Evolutionary conservation across 1,140 invertebrate species (phyloP), one percentile per base, ranked within the genome.

Genomic region (Venturia canescens): DNA sequence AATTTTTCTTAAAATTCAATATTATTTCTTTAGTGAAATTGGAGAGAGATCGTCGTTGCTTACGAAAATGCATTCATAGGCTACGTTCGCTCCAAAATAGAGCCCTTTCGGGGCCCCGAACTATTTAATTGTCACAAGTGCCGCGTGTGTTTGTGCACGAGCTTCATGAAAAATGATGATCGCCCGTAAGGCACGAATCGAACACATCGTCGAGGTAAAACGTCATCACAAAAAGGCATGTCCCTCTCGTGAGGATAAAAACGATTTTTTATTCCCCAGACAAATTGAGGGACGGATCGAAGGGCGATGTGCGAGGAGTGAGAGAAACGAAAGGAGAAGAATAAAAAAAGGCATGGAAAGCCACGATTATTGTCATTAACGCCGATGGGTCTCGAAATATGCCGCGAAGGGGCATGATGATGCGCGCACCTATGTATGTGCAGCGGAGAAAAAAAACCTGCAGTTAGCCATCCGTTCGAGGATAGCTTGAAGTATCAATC

Each of bases 401-500:
- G 80, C 79, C 23, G 26, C n/a, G n/a, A 57, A 21, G 21, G 79
- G 72, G 81, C 80, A 72, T 76, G 80, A 66, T 66, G 50, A 34
- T 81, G 31, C 78, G 53, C 72, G 13, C 50, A 34, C 26, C 26
- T 63, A 60, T 63, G 15, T 27, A 15, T 63, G 21, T 63, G 9
- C 23, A 63, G n/a, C 3, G 34, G 57, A n/a, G 16, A 53, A 74
- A 44, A 74, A 50, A 53, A 53, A 76, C 27, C 50, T 31, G 50
- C 71, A n/a, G 50, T 60, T 81, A 86, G 80, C 75, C 77, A 80
- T 74, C 77, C 84, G 84, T 82, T 84, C 84, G 84, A 79, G 78
- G 82, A 83, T 81, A 81, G 83, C 70, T 44, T 81, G 84, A 88
- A 87, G 85, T 89, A 89, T 91, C 90, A 90, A 91, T 90, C 89